Evolutionary conservation across 2,113 vertebrate genomes (phyloP), one percentile per base, ranked within the genome.

Genomic region (Picathartes gymnocephalus): DNA sequence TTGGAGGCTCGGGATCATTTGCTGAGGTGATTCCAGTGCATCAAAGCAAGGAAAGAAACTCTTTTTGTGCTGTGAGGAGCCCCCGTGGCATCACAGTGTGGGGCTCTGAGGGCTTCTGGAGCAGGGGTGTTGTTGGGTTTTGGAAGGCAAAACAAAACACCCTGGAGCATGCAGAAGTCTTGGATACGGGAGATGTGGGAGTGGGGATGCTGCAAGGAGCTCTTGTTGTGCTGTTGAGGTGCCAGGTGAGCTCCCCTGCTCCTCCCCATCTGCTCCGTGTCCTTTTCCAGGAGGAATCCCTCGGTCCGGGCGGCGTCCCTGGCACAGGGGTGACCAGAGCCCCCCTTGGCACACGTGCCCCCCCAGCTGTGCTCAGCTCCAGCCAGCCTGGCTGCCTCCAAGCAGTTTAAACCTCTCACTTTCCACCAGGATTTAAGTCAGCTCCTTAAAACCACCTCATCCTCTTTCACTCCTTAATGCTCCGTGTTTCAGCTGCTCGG

Each of bases 141-240:
- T 31, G 69, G 51, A 5, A 57, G 39, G 42, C 0, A 1, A 3
- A 66, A 45, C 0, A 0, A 3, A 66, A 45, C 0, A 0, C 16
- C 45, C 64, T 39, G 35, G 31, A 2, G 1, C 0, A 4, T 16
- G 68, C 84, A 24, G 56, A 42, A 33, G 11, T 37, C 31, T 18
- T 21, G 23, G 28, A 4, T 20, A 1, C 8, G 19, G 57, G 27
- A 31, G 18, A 24, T 2, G 4, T 14, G 58, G 48, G 17, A 6
- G 28, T 8, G 35, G 45, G 54, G 24, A 15, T 48, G 50, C 48
- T 69, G 42, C 58, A 60, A 2, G 37, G 44, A 45, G 61, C 6
- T 61, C 45, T 19, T 22, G 31, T 3, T 30, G n/a, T 15, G 37
- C 2, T 51, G 37, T 4, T 7, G 74, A 66, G 42, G 31, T 48